A percentile compares a stretch with the other conserved stretches of the same genome.
Conservation (phyloP, 2,888 invertebrate genomes). For the Rhagophthalmus giganteus region DNA sequence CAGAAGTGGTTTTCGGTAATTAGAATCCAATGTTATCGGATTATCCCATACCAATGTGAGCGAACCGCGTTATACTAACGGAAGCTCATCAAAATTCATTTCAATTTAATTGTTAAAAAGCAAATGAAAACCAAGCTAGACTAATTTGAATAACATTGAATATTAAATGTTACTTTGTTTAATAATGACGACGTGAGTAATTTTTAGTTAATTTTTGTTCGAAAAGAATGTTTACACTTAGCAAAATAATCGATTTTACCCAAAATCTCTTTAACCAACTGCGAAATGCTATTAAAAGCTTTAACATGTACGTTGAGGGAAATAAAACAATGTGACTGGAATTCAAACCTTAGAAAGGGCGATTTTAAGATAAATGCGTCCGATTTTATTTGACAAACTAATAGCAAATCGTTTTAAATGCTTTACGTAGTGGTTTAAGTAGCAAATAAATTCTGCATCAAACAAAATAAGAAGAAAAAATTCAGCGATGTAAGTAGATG, state of each 20-base stretch:
- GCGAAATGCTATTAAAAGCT: conserved; percentile 17
- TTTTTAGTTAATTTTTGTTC: too few species aligned
- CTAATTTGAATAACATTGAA: conserved; percentile 13
- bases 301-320: conserved; percentile 16
- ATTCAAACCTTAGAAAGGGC: too few species aligned
- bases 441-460: too few species aligned
- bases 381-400: too few species aligned
- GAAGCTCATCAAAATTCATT: conserved; percentile 31
- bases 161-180: conserved; percentile 4
- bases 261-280: conserved; percentile 14
- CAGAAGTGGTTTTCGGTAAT: conserved; percentile 13
- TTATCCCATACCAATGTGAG: conserved; percentile 8
- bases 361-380: too few species aligned
- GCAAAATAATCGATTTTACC: background rate
- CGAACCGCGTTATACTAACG: conserved; percentile 20
- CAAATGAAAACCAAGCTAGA: conserved; percentile 11
- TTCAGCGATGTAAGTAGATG: too few species aligned
- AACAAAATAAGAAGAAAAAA: too few species aligned
- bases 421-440: too few species aligned
- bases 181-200: too few species aligned
- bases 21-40: conserved; percentile 14
- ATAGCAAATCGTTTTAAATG: too few species aligned
- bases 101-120: conserved; percentile 25
- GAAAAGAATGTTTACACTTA: background rate
- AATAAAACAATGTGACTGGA: too few species aligned